Evolutionary conservation across 2,888 invertebrate species (phyloP).

Genomic region (Caenorhabditis afra): DNA sequence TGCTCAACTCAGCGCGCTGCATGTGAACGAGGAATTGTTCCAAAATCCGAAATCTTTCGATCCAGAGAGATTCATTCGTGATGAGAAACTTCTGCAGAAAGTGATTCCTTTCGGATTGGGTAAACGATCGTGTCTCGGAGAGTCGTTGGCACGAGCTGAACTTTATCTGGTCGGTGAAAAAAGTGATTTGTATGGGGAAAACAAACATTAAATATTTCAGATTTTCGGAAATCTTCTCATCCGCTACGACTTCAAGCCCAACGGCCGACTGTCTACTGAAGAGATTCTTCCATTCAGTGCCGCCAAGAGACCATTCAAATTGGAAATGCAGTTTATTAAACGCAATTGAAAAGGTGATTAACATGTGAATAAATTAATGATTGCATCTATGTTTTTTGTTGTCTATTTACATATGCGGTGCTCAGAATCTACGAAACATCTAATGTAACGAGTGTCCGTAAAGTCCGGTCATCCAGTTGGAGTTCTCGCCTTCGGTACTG

Average conservation of each 20-base stretch:
- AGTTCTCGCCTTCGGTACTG: too few relatives aligned
- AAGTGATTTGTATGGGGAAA: too few relatives aligned
- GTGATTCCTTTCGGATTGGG: conserved; percentile 62
- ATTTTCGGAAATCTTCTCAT: conserved; percentile 35
- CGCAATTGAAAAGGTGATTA: too few relatives aligned
- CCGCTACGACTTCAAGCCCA: conserved; percentile 40
- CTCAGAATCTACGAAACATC: too few relatives aligned
- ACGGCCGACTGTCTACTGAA: conserved; percentile 35
- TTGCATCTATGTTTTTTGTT: too few relatives aligned
- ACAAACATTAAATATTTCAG: conserved; percentile 10
- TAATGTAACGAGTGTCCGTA: too few relatives aligned
- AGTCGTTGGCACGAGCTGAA: conserved; percentile 61
- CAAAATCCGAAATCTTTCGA: conserved; percentile 46
- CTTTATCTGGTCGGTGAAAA: conserved; percentile 53
- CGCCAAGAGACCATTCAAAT: conserved; percentile 58
- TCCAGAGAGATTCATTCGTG: conserved; percentile 22
- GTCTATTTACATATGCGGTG: too few relatives aligned
- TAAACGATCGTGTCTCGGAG: conserved; percentile 61
- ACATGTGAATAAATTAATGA: too few relatives aligned
- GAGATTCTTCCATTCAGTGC: conserved; percentile 55
- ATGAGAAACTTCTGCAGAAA: conserved; percentile 11
- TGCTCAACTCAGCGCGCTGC: conserved; percentile 25
- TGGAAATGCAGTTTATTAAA: conserved; percentile 56
- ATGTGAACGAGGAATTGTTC: conserved; percentile 11
- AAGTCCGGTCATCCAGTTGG: too few relatives aligned